phyloP scores from a whole-genome alignment of 2,797 vertebrate species.

The Parotocinclus haroldoi region DNA sequence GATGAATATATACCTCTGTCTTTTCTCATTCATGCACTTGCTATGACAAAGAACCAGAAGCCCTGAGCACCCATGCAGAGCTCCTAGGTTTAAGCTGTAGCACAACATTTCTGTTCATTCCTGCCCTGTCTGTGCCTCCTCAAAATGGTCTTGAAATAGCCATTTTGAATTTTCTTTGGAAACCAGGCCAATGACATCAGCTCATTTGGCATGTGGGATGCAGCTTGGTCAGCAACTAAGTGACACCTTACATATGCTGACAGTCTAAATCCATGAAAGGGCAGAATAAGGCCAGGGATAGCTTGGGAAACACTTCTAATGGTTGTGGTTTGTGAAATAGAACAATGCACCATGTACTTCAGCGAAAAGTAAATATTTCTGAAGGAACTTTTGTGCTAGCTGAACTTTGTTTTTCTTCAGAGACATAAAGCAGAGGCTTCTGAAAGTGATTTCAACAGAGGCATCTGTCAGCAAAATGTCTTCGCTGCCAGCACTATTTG shows the following conservation, averaged over 20 bases:
- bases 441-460: constrained; percentile 19
- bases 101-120: constrained; percentile 20
- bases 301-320: constrained; percentile 29
- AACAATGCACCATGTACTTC: background rate
- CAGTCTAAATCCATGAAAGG: constrained; percentile 29
- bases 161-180: constrained; percentile 25
- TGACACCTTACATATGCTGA: constrained; percentile 23
- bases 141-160: constrained; percentile 25
- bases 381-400: constrained; percentile 15
- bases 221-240: too few species aligned
- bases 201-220: constrained; percentile 13
- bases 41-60: constrained; percentile 18
- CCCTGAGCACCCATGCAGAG: too few species aligned
- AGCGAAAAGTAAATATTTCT: constrained; percentile 17
- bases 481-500: constrained; percentile 1
- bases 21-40: constrained; percentile 25
- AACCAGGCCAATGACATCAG: constrained; percentile 29
- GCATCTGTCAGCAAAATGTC: constrained; percentile 23
- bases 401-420: constrained; percentile 6
- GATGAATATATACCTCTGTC: background rate
- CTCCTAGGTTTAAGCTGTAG: constrained; percentile 23
- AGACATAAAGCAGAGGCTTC: constrained; percentile 23
- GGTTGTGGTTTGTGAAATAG: too few species aligned
- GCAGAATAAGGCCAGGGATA: constrained; percentile 20
- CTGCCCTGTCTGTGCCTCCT: too few species aligned